These are phyloP conservation scores for Nannoperca australis DNA, from an alignment of 2,797 vertebrate genomes.

Conservation along the genomic window DNA sequence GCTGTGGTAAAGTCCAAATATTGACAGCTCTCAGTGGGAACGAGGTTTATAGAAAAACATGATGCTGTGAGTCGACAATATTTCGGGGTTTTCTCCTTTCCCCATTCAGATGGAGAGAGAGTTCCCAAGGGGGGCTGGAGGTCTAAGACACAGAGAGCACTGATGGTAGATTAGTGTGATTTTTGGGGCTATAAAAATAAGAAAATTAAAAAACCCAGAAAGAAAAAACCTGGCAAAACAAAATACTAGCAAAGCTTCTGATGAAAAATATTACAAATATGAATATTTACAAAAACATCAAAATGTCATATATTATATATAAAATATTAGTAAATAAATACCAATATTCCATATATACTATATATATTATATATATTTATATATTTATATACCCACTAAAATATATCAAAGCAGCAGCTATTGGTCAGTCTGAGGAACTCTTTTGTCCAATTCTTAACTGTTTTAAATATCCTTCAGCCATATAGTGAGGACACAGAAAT, in stretches of 20 bases:
- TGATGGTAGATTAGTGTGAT: conserved; percentile 76
- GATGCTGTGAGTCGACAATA: conserved; percentile 57
- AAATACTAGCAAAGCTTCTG: conserved; percentile 83
- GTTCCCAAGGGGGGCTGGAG: conserved; percentile 39
- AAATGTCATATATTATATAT: conserved; percentile 79
- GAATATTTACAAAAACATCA: conserved; percentile 87
- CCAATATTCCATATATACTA: conserved; percentile 83
- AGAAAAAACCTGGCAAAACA: conserved; percentile 71
- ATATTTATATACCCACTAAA: conserved; percentile 81
- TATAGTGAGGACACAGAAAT: conserved; percentile 83
- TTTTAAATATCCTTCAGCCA: conserved; percentile 91
- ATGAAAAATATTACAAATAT: conserved; percentile 87
- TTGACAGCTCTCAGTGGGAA: conserved; percentile 49
- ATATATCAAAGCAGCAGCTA: conserved; percentile 94
- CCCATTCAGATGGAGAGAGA: conserved; percentile 37
- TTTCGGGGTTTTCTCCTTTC: conserved; percentile 41
- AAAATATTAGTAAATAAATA: conserved; percentile 68
- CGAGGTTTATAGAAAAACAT: conserved; percentile 30
- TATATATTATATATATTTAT: conserved; percentile 79
- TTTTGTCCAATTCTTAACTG: conserved; percentile 85
- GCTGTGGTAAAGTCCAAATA: conserved; percentile 44
- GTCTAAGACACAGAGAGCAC: conserved; percentile 71
- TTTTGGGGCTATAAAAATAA: conserved; percentile 77
- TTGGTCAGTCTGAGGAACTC: conserved; percentile 95
- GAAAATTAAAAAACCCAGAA: conserved; percentile 55